phyloP scores from a whole-genome alignment of 2,113 vertebrate genomes.

The Lepus americanus region DNA sequence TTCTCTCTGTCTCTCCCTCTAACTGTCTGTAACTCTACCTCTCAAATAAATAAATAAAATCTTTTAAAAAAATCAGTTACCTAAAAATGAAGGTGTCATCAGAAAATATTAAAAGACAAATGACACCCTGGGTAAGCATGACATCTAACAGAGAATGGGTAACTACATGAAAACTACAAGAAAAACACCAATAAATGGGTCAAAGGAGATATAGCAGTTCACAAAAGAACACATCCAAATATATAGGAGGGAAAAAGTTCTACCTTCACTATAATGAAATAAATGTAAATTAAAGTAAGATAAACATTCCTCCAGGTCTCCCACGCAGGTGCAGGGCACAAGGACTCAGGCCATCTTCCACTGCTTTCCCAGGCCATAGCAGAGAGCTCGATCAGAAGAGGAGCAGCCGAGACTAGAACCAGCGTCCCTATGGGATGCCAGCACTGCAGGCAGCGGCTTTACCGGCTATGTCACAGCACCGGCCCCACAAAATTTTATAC shows the following conservation, averaged over 20 bases:
- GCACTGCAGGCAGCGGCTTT: no score
- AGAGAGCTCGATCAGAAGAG: no score
- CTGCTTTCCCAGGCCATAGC: no score
- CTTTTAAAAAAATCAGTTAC: not conserved
- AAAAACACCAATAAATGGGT: constrained; percentile 12
- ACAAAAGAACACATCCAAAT: constrained; percentile 35
- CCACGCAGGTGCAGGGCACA: no score
- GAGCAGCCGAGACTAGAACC: no score
- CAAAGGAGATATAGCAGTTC: not conserved
- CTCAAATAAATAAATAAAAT: no score
- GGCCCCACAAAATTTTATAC: no score
- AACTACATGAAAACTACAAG: not conserved
- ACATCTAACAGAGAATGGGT: not conserved
- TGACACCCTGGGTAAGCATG: constrained; percentile 33
- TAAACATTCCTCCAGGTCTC: not conserved
- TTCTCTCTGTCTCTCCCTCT: no score
- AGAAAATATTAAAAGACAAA: constrained; percentile 49
- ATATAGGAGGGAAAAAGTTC: not conserved
- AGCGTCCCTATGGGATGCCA: no score
- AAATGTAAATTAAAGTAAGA: constrained; percentile 8
- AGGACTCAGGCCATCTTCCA: no score
- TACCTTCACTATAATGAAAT: constrained; percentile 31
- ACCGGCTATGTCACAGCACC: no score
- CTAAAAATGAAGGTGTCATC: not conserved
- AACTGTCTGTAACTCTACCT: no score